Evolutionary conservation across 2,888 invertebrate genomes (phyloP).

Genomic region (Diplazon laetatorius): DNA sequence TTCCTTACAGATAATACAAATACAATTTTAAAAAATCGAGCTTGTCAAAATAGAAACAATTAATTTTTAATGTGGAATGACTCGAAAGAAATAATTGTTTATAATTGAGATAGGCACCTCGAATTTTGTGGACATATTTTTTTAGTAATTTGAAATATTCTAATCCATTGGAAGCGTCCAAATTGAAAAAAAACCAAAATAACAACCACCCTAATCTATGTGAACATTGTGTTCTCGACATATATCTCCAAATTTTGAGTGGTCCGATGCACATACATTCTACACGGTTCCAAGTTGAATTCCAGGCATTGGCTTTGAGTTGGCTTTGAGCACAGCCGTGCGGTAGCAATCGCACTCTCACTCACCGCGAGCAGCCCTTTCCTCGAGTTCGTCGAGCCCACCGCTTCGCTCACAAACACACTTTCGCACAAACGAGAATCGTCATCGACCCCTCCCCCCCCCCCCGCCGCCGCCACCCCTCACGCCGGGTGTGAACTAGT

Average conservation of each 20-base stretch:
- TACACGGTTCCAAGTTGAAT: constrained; percentile 2
- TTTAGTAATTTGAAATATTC: too few species aligned
- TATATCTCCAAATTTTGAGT: constrained; percentile 3
- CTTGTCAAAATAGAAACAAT: too few species aligned
- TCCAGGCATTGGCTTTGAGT: constrained; percentile 31
- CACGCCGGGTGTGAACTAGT: constrained; percentile 10
- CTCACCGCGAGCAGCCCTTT: background rate
- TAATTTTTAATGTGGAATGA: too few species aligned
- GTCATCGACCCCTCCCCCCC: constrained; percentile 15
- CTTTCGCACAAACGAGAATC: constrained; percentile 5
- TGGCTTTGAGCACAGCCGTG: constrained; percentile 10
- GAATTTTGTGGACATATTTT: too few species aligned
- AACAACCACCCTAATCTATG: background rate
- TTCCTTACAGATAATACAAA: too few species aligned
- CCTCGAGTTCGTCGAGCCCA: constrained; percentile 4
- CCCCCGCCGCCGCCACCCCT: too few species aligned
- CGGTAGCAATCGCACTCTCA: background rate
- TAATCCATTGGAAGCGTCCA: too few species aligned
- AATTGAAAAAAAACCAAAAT: too few species aligned
- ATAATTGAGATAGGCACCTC: too few species aligned
- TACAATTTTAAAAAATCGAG: too few species aligned
- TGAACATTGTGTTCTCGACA: background rate
- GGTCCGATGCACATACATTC: background rate
- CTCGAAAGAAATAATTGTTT: too few species aligned
- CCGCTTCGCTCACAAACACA: background rate